These are phyloP conservation scores for Drosophila subquinaria DNA, from an alignment of 2,888 invertebrate genomes.

Conservation along the genomic window DNA sequence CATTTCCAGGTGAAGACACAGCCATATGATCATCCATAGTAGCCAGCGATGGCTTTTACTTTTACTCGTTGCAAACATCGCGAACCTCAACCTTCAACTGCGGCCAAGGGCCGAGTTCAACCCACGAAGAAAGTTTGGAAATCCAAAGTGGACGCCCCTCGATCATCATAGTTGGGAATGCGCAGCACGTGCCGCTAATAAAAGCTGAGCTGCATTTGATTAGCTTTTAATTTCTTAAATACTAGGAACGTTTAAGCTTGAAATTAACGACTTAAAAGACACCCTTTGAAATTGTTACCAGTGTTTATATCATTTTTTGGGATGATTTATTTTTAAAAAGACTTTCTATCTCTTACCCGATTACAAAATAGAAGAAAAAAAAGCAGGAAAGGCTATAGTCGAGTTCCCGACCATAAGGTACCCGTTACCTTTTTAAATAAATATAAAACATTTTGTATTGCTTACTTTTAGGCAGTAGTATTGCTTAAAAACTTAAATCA, in stretches of 20 bases:
- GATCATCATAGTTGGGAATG: constrained; percentile 41
- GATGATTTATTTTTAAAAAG: too few relatives aligned
- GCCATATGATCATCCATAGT: constrained; percentile 5
- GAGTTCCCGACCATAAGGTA: too few relatives aligned
- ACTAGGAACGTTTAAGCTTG: background rate
- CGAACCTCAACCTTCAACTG: constrained; percentile 56
- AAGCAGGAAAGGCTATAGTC: too few relatives aligned
- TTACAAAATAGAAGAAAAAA: too few relatives aligned
- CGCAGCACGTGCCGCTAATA: constrained; percentile 54
- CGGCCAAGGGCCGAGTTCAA: constrained; percentile 26
- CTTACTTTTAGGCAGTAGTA: too few relatives aligned
- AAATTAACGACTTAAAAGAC: background rate
- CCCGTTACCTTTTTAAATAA: too few relatives aligned
- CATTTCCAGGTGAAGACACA: constrained; percentile 11
- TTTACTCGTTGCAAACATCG: constrained; percentile 51
- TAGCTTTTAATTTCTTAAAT: constrained; percentile 26
- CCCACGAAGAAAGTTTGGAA: constrained; percentile 70
- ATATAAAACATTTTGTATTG: too few relatives aligned
- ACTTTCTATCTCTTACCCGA: too few relatives aligned
- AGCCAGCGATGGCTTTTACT: constrained; percentile 56
- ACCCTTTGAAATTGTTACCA: background rate
- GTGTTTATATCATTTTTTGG: background rate
- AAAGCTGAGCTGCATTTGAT: constrained; percentile 76
- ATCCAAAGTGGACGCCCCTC: constrained; percentile 31
- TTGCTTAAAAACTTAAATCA: too few relatives aligned